Evolutionary conservation across 2,797 vertebrate species (phyloP).

Genomic region (Mastacembelus armatus): DNA sequence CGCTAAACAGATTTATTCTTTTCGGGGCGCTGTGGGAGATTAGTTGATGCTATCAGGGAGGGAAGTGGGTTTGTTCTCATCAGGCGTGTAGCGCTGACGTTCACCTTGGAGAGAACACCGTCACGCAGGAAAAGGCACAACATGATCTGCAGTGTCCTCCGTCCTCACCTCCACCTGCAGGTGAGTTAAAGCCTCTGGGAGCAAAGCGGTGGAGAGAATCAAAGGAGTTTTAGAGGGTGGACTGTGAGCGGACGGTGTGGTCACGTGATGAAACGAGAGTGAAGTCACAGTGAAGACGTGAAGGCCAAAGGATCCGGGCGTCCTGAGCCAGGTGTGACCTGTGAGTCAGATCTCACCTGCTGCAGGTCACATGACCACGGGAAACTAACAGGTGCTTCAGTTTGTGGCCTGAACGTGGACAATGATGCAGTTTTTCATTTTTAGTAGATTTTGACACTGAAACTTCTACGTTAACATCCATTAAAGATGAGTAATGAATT

Average conservation of each 20-base stretch:
- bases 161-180: neutral
- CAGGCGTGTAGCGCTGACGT: neutral
- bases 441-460: too few relatives aligned
- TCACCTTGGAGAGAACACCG: constrained; percentile 37
- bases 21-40: neutral
- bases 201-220: neutral
- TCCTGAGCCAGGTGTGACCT: too few relatives aligned
- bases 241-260: neutral
- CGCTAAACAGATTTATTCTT: neutral
- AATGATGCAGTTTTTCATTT: too few relatives aligned
- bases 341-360: constrained; percentile 3
- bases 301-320: too few relatives aligned
- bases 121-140: constrained; percentile 29
- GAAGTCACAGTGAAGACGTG: neutral
- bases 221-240: neutral
- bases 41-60: constrained; percentile 26
- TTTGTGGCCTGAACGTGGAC: too few relatives aligned
- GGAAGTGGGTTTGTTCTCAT: neutral
- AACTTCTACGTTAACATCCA: too few relatives aligned
- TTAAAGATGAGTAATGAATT: too few relatives aligned
- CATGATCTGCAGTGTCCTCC: constrained; percentile 8
- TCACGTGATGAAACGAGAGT: neutral
- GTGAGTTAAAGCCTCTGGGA: constrained; percentile 1
- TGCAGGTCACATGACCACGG: neutral
- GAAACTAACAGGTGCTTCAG: too few relatives aligned